phyloP scores from a whole-genome alignment of 1,140 invertebrate species.

The Pemphigus obesinymphae region DNA sequence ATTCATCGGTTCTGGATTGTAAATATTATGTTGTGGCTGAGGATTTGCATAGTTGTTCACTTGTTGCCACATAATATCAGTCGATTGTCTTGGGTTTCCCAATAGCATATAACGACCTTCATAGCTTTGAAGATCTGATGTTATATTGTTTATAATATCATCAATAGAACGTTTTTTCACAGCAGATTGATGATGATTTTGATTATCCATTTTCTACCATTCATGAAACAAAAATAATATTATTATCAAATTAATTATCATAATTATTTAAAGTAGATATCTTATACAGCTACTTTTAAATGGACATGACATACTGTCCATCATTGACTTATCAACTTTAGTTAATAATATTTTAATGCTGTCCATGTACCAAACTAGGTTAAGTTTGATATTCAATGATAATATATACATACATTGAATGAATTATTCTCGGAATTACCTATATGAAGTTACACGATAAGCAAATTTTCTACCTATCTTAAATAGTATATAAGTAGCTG shows the following conservation, averaged over 20 bases:
- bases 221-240: background rate
- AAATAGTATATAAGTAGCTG: background rate
- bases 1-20: conserved; percentile 28
- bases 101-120: conserved; percentile 59
- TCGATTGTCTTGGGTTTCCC: conserved; percentile 52
- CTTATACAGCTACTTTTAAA: too few species aligned
- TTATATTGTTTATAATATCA: conserved; percentile 61
- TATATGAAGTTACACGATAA: too few species aligned
- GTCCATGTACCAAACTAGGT: too few species aligned
- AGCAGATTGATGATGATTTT: background rate
- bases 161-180: conserved; percentile 54
- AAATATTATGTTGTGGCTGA: conserved; percentile 31
- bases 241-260: background rate
- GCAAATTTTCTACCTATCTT: too few species aligned
- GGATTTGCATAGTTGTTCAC: conserved; percentile 35
- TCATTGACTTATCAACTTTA: too few species aligned
- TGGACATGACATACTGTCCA: too few species aligned
- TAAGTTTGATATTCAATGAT: background rate
- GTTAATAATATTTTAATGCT: too few species aligned
- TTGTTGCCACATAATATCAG: conserved; percentile 41
- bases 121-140: conserved; percentile 57
- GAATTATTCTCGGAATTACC: too few species aligned
- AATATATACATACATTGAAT: background rate
- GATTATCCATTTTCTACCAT: conserved; percentile 24
- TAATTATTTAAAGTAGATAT: background rate